phyloP scores from a whole-genome alignment of 1,140 invertebrate species.

The Drosophila kohkoa region DNA sequence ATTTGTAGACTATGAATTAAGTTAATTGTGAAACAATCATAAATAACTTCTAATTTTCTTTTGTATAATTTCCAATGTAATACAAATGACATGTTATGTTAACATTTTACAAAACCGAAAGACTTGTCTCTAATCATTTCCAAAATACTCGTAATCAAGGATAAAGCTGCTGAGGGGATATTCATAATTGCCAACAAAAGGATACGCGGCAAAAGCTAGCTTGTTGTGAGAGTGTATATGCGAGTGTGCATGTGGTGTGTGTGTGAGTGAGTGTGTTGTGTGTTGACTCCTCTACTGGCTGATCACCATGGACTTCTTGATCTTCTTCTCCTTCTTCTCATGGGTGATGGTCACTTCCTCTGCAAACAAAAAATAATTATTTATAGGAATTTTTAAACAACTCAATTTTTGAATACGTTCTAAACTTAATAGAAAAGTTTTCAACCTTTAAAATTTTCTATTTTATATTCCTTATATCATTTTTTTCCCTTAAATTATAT shows the following conservation, averaged over 20 bases:
- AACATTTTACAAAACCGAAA: slow-evolving; percentile 35
- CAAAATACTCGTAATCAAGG: too few species aligned
- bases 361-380: slow-evolving; percentile 22
- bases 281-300: slow-evolving; percentile 67
- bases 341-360: slow-evolving; percentile 83
- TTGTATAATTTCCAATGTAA: slow-evolving; percentile 15
- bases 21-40: too few species aligned
- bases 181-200: slow-evolving; percentile 1
- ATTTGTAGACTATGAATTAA: too few species aligned
- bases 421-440: too few species aligned
- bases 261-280: slow-evolving; percentile 26
- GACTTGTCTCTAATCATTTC: slow-evolving; percentile 8
- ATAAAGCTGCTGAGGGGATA: slow-evolving; percentile 1
- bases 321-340: slow-evolving; percentile 84
- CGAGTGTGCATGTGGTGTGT: slow-evolving; percentile 40
- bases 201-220: slow-evolving; percentile 31
- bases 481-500: too few species aligned
- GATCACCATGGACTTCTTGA: slow-evolving; percentile 83
- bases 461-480: too few species aligned
- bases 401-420: too few species aligned
- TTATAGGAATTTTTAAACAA: neutral
- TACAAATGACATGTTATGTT: slow-evolving; percentile 31
- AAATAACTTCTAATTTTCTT: neutral
- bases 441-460: too few species aligned
- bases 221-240: slow-evolving; percentile 29